Percentiles rank a stretch among this genome's conserved stretches.
phyloP scores from a whole-genome alignment of 2,797 vertebrate species.

The Lophius americanus region DNA sequence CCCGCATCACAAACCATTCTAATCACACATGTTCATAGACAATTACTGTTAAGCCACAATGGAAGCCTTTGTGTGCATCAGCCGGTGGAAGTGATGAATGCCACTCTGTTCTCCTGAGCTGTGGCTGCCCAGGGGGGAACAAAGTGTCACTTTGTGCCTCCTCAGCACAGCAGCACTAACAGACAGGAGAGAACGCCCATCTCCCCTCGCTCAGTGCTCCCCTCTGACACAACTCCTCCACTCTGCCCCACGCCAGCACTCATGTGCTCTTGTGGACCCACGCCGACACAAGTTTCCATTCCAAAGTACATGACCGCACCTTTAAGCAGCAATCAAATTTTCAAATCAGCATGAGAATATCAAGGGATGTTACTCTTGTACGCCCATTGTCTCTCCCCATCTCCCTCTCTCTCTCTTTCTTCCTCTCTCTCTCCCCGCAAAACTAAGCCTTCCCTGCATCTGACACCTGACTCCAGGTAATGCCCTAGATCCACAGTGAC shows the following conservation, averaged over 20 bases:
- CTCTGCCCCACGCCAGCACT: slow-evolving; percentile 25
- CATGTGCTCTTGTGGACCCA: slow-evolving; percentile 14
- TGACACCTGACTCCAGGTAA: slow-evolving; percentile 87
- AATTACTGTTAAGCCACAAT: slow-evolving; percentile 72
- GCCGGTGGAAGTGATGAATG: slow-evolving; percentile 77
- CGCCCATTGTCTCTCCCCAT: not conserved
- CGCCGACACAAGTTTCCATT: slow-evolving; percentile 3
- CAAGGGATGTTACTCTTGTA: slow-evolving; percentile 10
- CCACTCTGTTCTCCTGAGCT: slow-evolving; percentile 78
- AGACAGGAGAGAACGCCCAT: slow-evolving; percentile 64
- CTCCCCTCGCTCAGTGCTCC: slow-evolving; percentile 48
- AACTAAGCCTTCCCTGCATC: slow-evolving; percentile 57
- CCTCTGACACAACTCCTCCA: slow-evolving; percentile 54
- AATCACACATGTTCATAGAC: slow-evolving; percentile 57
- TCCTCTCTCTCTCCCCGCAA: slow-evolving; percentile 12
- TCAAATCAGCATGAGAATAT: slow-evolving; percentile 18
- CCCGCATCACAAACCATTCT: slow-evolving; percentile 38
- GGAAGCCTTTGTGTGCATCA: slow-evolving; percentile 72
- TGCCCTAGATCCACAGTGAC: slow-evolving; percentile 82
- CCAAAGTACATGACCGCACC: not conserved
- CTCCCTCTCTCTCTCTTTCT: no score
- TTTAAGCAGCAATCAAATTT: slow-evolving; percentile 23
- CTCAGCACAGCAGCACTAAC: slow-evolving; percentile 72
- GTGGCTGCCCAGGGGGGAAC: slow-evolving; percentile 72
- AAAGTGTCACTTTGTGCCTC: slow-evolving; percentile 83